Percentiles rank a stretch among this genome's conserved stretches.
These are phyloP conservation scores for Cinara cedri DNA, from an alignment of 2,888 invertebrate species.

Conservation along the genomic window DNA sequence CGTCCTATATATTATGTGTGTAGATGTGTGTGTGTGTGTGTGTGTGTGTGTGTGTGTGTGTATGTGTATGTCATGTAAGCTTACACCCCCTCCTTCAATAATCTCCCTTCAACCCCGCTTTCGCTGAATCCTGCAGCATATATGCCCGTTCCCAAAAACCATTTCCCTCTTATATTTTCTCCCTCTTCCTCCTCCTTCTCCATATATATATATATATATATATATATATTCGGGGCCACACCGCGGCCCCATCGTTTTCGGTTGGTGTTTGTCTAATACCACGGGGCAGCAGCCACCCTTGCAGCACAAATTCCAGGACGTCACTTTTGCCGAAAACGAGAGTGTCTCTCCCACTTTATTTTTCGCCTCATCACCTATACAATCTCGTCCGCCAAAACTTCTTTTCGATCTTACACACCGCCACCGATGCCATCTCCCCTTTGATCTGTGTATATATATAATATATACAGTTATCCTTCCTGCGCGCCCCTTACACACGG, in stretches of 20 bases:
- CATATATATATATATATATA: not conserved
- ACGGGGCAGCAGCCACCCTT: slow-evolving; percentile 32
- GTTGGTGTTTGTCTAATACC: slow-evolving; percentile 45
- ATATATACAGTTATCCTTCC: not conserved
- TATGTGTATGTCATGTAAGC: slow-evolving; percentile 21
- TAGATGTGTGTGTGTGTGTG: not conserved
- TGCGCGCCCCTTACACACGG: not conserved
- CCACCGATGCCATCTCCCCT: slow-evolving; percentile 7
- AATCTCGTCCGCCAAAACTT: not conserved
- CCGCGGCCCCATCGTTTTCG: not conserved
- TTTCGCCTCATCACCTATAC: not conserved
- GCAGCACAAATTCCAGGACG: slow-evolving; percentile 24
- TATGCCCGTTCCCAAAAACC: not conserved
- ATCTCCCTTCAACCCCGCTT: not conserved
- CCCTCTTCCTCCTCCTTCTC: not conserved
- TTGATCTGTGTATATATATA: slow-evolving; percentile 13
- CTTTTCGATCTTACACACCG: not conserved
- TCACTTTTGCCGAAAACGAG: slow-evolving; percentile 53
- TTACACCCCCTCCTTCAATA: slow-evolving; percentile 4
- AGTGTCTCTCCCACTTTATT: slow-evolving; percentile 6
- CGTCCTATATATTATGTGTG: not conserved
- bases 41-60: not conserved
- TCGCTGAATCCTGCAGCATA: no score
- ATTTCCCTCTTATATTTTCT: slow-evolving; percentile 23
- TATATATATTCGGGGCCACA: not conserved